phyloP scores from a whole-genome alignment of 2,797 vertebrate species.

The Rhinichthys osculus region DNA sequence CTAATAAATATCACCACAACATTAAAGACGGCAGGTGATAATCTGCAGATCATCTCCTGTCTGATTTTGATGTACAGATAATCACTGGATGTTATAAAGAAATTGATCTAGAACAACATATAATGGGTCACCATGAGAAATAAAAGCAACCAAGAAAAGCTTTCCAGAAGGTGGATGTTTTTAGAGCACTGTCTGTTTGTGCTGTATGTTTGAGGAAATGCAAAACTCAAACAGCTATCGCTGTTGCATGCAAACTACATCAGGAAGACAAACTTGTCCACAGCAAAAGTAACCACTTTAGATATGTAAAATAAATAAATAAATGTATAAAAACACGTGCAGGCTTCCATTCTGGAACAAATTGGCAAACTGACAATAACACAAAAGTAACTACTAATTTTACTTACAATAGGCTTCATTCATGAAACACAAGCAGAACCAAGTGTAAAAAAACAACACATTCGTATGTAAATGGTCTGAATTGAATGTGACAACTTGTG shows the following conservation, averaged over 20 bases:
- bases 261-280: neutral
- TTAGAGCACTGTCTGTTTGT: neutral
- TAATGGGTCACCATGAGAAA: neutral
- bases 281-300: neutral
- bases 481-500: neutral
- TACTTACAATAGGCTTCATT: too few relatives aligned
- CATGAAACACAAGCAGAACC: neutral
- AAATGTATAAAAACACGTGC: too few relatives aligned
- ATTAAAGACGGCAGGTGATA: slow-evolving; percentile 31
- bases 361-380: neutral
- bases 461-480: neutral
- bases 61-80: slow-evolving; percentile 22
- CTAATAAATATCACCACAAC: slow-evolving; percentile 29
- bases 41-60: slow-evolving; percentile 20
- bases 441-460: neutral
- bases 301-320: neutral
- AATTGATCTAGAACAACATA: slow-evolving; percentile 30
- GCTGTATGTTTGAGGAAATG: too few relatives aligned
- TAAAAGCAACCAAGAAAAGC: slow-evolving; percentile 1
- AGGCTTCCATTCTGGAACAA: neutral
- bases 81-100: slow-evolving; percentile 28
- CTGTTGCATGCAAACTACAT: neutral
- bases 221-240: neutral
- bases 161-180: neutral
- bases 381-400: neutral